Evolutionary conservation across 2,888 invertebrate genomes (phyloP), one percentile per base, ranked within the genome.

Genomic region (Cosmopolites sordidus): DNA sequence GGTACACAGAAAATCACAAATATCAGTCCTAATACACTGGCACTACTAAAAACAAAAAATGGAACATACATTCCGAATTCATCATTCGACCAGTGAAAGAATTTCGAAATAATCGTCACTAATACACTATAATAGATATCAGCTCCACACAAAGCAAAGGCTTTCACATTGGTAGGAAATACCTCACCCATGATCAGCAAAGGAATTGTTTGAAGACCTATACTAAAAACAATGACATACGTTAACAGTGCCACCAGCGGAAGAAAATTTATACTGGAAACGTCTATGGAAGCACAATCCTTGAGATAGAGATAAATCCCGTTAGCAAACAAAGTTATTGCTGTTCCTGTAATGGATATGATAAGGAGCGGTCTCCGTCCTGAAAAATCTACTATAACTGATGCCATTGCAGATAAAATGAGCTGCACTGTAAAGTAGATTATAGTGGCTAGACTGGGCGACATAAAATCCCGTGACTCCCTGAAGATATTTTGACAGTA

Each of bases 91-190:
- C 69, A 66, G 55, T 76, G 74, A 58, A 77, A 79, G 11, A 75
- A 70, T 49, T 78, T 72, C 0, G 79, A 75, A 2, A 78, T 73
- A 11, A 76, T 54, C 48, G 77, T 77, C 0, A 75, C 76, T 39
- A 74, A 71, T 1, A 75, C 56, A 43, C 78, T 76, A 48, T 77
- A 79, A 48, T 77, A 74, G 48, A 80, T 71, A 9, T 80, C 76
- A 1, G 78, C 76, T 2, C 79, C 65, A 12, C 79, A 78, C n/a
- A 80, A 73, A 0, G 82, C 80, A 11, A 78, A 71, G 1, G 81
- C 79, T 62, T 81, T 77, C 1, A 78, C 79, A 58, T 77, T 75
- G 0, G 77, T 67, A 47, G 83, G 77, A 66, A 83, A 78, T 2
- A 80, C 65, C 67, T 81, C 80, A 0, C 77, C 75, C 59, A 79